These are phyloP conservation scores for Drosophila recens DNA, from an alignment of 2,888 invertebrate species.

Conservation along the genomic window DNA sequence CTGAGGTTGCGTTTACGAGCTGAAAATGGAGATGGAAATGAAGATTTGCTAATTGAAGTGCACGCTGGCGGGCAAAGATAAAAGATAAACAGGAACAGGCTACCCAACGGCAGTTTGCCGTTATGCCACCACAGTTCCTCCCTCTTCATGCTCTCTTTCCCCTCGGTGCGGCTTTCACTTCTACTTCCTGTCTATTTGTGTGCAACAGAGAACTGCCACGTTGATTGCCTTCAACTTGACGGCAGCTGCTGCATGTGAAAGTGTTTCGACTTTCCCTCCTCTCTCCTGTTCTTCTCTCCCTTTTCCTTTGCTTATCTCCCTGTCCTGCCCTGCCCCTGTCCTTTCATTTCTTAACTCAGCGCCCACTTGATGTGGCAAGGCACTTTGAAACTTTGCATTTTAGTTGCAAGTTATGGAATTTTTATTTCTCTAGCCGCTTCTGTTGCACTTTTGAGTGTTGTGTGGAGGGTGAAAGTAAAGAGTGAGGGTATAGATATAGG, in stretches of 20 bases:
- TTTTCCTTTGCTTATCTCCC: neutral
- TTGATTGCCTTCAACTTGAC: constrained; percentile 54
- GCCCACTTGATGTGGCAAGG: constrained; percentile 47
- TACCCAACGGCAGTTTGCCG: constrained; percentile 21
- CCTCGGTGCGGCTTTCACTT: constrained; percentile 7
- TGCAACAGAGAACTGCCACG: constrained; percentile 12
- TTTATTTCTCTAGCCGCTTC: constrained; percentile 35
- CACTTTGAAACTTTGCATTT: constrained; percentile 62
- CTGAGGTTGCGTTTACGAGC: constrained; percentile 6
- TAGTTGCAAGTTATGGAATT: constrained; percentile 61
- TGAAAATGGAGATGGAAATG: neutral
- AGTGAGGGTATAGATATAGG: neutral
- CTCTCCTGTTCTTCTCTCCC: neutral
- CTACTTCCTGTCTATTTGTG: constrained; percentile 38
- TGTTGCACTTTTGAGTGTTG: constrained; percentile 19
- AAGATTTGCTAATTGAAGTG: constrained; percentile 41
- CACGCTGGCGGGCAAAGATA: constrained; percentile 26
- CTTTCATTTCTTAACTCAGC: constrained; percentile 1
- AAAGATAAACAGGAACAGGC: constrained; percentile 31
- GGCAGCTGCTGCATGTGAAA: constrained; percentile 43
- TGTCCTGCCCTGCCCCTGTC: neutral
- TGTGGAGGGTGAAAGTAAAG: neutral
- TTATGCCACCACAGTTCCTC: constrained; percentile 4
- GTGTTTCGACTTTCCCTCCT: constrained; percentile 24
- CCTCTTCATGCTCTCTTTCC: neutral